These are phyloP conservation scores for Prionace glauca DNA, from an alignment of 2,797 vertebrate species.

Conservation along the genomic window DNA sequence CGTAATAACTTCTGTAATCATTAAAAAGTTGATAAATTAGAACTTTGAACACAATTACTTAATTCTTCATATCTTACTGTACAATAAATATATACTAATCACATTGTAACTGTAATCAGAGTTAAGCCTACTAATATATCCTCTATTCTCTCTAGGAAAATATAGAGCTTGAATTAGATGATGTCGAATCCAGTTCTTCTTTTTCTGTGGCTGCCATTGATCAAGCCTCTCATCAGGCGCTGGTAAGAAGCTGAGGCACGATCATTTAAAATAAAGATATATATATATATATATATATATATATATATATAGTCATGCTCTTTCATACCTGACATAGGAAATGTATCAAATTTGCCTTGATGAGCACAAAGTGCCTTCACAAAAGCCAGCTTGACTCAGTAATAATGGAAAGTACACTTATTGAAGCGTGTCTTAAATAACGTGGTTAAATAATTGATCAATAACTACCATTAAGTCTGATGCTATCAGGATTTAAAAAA, in stretches of 20 bases:
- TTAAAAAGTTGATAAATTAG: background rate
- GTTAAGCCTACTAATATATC: conserved; percentile 50
- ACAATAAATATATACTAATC: background rate
- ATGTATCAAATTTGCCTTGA: background rate
- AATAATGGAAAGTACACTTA: background rate
- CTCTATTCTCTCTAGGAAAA: conserved; percentile 78
- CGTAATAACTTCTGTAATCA: background rate
- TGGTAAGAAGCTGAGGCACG: conserved; percentile 70
- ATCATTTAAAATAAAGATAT: background rate
- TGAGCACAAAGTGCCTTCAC: background rate
- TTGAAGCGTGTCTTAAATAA: background rate
- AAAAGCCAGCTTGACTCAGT: background rate
- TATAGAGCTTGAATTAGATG: conserved; percentile 87
- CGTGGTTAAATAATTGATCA: conserved; percentile 31
- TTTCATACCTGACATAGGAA: background rate
- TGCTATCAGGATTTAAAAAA: background rate
- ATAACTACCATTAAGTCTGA: background rate
- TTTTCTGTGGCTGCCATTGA: conserved; percentile 83
- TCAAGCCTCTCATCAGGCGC: conserved; percentile 82
- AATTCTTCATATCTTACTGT: background rate
- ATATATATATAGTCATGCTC: background rate
- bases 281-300: too few relatives aligned
- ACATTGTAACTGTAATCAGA: conserved; percentile 40
- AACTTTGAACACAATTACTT: background rate
- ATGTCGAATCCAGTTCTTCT: conserved; percentile 73